A percentile compares a stretch with the other conserved stretches of the same genome.
These are phyloP conservation scores for Tenthredo amoena DNA, from an alignment of 2,888 invertebrate species.

Conservation along the genomic window DNA sequence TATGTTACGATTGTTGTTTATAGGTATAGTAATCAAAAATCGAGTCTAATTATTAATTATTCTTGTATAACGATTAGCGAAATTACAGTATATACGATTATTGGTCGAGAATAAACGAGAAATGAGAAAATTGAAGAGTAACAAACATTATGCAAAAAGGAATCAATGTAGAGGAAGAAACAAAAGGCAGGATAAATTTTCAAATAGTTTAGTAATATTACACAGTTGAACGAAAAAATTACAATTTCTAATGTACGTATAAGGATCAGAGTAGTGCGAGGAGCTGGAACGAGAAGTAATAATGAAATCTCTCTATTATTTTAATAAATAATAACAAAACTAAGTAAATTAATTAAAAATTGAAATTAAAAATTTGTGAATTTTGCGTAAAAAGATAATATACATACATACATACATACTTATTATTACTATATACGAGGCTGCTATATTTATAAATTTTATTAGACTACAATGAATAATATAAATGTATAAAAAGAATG, in stretches of 20 bases:
- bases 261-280: background rate
- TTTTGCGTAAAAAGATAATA: slow-evolving; percentile 40
- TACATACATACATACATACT: slow-evolving; percentile 37
- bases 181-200: background rate
- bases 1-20: too few species aligned
- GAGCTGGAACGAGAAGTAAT: background rate
- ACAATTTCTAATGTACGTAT: background rate
- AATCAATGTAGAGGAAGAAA: background rate
- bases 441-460: slow-evolving; percentile 65
- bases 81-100: too few species aligned
- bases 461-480: slow-evolving; percentile 56
- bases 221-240: background rate
- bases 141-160: background rate
- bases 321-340: background rate
- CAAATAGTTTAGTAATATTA: background rate
- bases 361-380: background rate
- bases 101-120: too few species aligned
- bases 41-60: background rate
- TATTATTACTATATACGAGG: slow-evolving; percentile 50
- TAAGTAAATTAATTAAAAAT: background rate
- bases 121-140: background rate
- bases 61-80: background rate
- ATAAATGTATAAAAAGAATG: slow-evolving; percentile 22
- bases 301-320: background rate
- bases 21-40: too few species aligned